Evolutionary conservation across 1,140 invertebrate genomes (phyloP), one percentile per base, ranked within the genome.

Genomic region (Lepidurus couesii): DNA sequence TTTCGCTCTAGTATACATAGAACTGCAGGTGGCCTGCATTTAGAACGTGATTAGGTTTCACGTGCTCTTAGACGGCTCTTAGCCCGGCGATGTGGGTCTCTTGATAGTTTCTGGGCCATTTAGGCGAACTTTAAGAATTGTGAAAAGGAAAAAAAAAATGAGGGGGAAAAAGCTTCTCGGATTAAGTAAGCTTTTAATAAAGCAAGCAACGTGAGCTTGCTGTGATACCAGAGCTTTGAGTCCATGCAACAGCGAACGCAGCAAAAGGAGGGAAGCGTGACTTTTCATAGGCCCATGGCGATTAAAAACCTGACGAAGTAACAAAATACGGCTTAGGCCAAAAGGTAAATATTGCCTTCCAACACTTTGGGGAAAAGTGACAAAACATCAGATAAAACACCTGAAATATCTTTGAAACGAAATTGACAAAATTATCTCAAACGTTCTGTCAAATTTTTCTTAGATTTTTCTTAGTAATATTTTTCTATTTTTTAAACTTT

Each of bases 171-270:
- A 34, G 34, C 34, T 34, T 65, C 53, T 65, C 13, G 53, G 53
- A 65, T 65, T 65, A 65, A 65, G 53, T 65, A 13, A 65, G 53
- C 53, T 65, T 65, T 65, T 65, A 65, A 65, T 65, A 65, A 65
- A 65, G 53, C 53, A 65, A 65, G 53, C 53, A 65, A 65, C 53
- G 53, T 65, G 53, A 65, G 53, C 53, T 16, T 13, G 21, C 16
- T 65, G 53, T 65, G 53, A 65, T 65, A 65, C 53, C 13, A 13
- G 53, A 65, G 53, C 53, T 65, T 65, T n/a, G 21, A 65, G 21
- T 13, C 53, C 53, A 13, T n/a, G 53, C 13, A 65, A 65, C 53
- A n/a, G 16, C 8, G 13, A 13, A 65, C 34, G 34, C 34, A 34
- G 34, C 34, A 4, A 4, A 34, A 34, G 34, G 2, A 34, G 34